Evolutionary conservation across 2,113 vertebrate species (phyloP).

Genomic region (Pardalotus punctatus): DNA sequence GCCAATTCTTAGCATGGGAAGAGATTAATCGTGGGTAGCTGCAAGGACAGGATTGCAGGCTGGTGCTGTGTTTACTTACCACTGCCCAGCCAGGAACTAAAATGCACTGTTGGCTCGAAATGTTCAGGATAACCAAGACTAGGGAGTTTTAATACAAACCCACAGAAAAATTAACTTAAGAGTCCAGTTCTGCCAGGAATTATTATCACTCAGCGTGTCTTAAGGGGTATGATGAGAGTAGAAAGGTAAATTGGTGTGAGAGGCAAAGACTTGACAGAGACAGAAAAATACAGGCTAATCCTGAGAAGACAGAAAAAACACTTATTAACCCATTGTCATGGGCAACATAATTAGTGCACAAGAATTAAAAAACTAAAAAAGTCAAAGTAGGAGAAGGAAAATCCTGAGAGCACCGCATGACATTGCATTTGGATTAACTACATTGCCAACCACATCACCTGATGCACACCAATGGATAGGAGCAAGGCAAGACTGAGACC

Average conservation of each 20-base stretch:
- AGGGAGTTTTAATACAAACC: neutral
- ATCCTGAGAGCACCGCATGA: neutral
- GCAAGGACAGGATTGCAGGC: neutral
- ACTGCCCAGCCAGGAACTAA: neutral
- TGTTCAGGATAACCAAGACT: neutral
- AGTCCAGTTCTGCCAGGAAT: neutral
- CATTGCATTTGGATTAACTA: neutral
- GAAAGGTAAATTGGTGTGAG: neutral
- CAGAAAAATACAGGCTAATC: neutral
- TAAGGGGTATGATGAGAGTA: neutral
- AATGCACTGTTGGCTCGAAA: neutral
- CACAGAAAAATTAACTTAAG: neutral
- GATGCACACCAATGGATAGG: neutral
- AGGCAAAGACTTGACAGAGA: neutral
- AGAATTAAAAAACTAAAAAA: neutral
- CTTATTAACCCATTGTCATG: neutral
- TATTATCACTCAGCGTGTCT: neutral
- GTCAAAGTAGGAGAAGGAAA: neutral
- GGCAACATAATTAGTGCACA: neutral
- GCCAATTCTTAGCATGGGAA: neutral
- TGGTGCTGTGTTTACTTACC: neutral
- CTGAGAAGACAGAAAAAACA: neutral
- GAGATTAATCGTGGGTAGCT: slow-evolving; percentile 1
- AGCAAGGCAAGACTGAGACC: neutral
- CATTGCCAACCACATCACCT: neutral